These are phyloP conservation scores for Pteropus alecto DNA, from an alignment of 2,113 vertebrate genomes.

Conservation along the genomic window DNA sequence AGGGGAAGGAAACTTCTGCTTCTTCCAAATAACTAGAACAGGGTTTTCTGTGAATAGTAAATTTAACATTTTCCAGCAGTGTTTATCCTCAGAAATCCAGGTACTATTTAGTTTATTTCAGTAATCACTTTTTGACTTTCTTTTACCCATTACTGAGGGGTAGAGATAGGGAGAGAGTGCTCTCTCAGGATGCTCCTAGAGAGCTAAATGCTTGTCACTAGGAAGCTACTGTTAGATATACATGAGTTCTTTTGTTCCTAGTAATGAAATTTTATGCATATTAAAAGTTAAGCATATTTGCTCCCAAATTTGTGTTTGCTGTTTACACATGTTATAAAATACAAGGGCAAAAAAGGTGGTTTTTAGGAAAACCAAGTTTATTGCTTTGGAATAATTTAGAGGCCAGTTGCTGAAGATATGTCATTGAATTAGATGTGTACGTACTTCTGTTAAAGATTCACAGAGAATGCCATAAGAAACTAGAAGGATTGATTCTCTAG, in stretches of 20 bases:
- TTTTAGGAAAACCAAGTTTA: background rate
- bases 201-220: background rate
- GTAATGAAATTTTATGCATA: background rate
- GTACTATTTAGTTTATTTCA: constrained; percentile 3
- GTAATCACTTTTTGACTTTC: background rate
- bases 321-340: background rate
- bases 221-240: background rate
- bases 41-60: background rate
- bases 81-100: background rate
- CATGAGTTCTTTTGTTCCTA: background rate
- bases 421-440: background rate
- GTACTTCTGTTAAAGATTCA: background rate
- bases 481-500: background rate
- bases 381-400: background rate
- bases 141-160: background rate
- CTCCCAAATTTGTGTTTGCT: background rate
- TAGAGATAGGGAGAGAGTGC: background rate
- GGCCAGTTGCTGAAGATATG: background rate
- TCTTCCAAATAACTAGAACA: background rate
- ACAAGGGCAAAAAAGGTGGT: background rate
- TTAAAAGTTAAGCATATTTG: background rate
- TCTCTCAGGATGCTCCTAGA: background rate
- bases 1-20: constrained; percentile 4
- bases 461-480: background rate
- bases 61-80: background rate